Percentiles rank a stretch among this genome's conserved stretches.
Conservation (phyloP, 2,888 invertebrate genomes). For the Sepiola atlantica region DNA sequence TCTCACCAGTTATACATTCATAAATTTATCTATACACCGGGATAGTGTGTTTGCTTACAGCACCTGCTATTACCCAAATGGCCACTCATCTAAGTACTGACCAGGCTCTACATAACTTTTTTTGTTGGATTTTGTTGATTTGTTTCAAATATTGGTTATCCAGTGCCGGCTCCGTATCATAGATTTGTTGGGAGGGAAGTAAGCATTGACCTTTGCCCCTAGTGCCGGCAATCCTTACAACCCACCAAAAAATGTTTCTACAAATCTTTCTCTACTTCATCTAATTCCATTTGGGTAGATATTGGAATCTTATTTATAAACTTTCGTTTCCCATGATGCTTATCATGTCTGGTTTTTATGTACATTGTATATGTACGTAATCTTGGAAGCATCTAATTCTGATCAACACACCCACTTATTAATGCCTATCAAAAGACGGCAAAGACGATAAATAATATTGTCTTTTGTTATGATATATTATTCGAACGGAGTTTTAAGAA, state of each 20-base stretch:
- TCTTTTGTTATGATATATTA: background rate
- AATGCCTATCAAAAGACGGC: background rate
- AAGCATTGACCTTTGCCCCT: too few species aligned
- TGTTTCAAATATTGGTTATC: too few species aligned
- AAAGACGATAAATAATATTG: background rate
- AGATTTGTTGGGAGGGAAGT: too few species aligned
- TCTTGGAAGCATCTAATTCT: background rate
- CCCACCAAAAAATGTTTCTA: background rate
- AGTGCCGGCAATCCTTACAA: too few species aligned
- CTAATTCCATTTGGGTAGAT: background rate
- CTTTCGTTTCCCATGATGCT: background rate
- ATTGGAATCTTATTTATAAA: background rate
- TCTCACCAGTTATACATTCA: too few species aligned
- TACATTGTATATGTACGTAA: background rate
- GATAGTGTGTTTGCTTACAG: too few species aligned
- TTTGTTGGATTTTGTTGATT: too few species aligned
- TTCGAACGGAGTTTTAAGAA: background rate
- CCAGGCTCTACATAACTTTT: too few species aligned
- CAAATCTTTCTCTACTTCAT: background rate
- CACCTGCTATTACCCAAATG: too few species aligned
- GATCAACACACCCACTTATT: conserved; percentile 4
- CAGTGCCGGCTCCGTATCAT: too few species aligned
- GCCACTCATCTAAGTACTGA: too few species aligned
- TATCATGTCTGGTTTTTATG: background rate
- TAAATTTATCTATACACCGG: too few species aligned